phyloP scores from a whole-genome alignment of 2,888 invertebrate species.

The Epistrophella euchroma region DNA sequence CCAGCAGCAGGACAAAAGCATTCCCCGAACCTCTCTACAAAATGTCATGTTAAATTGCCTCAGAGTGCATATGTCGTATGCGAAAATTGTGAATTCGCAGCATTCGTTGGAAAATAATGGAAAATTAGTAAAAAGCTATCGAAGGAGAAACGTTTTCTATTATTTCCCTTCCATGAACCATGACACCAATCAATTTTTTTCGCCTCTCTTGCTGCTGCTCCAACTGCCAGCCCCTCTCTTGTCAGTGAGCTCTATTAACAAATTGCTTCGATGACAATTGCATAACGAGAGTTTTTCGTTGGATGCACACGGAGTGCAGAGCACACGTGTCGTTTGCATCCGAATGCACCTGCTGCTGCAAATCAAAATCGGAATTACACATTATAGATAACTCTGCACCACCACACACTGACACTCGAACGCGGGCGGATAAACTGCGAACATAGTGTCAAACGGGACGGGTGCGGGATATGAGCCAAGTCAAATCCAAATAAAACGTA shows the following conservation, averaged over 20 bases:
- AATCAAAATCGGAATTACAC: constrained; percentile 76
- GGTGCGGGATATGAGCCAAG: constrained; percentile 18
- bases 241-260: constrained; percentile 56
- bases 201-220: background rate
- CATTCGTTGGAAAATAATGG: constrained; percentile 56
- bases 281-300: constrained; percentile 67
- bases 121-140: constrained; percentile 67
- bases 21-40: constrained; percentile 9
- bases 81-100: constrained; percentile 54
- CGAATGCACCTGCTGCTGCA: constrained; percentile 65
- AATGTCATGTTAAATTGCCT: constrained; percentile 41
- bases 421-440: constrained; percentile 11
- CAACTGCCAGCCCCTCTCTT: background rate
- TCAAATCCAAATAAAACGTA: constrained; percentile 37
- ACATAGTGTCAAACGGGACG: constrained; percentile 33
- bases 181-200: constrained; percentile 41
- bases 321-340: constrained; percentile 57
- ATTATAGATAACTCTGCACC: constrained; percentile 70
- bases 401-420: constrained; percentile 65
- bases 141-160: constrained; percentile 45
- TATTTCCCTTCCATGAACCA: constrained; percentile 50
- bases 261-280: constrained; percentile 74
- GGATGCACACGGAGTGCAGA: constrained; percentile 43
- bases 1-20: constrained; percentile 13
- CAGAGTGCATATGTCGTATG: constrained; percentile 57